Conservation (phyloP, 2,888 invertebrate genomes). For the Chrysopilus asiliformis region DNA sequence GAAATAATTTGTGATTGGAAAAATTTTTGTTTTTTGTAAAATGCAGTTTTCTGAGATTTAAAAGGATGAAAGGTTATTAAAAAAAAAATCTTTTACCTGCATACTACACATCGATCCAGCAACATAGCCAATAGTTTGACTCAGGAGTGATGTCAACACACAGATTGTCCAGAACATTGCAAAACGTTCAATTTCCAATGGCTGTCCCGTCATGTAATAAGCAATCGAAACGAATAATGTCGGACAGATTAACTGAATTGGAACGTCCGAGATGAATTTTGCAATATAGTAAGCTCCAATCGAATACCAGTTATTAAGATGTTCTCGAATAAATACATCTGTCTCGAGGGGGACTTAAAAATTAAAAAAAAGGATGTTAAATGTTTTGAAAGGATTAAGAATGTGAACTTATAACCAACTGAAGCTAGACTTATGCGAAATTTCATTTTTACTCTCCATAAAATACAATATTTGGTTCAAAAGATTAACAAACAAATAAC, state of each 20-base stretch:
- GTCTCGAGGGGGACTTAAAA: slow-evolving; percentile 64
- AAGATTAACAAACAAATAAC: no score
- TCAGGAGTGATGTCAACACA: slow-evolving; percentile 53
- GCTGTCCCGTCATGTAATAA: slow-evolving; percentile 70
- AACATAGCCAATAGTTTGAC: slow-evolving; percentile 62
- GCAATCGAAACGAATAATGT: slow-evolving; percentile 56
- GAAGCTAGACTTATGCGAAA: no score
- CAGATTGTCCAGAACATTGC: slow-evolving; percentile 52
- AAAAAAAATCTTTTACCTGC: slow-evolving; percentile 37
- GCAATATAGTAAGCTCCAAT: slow-evolving; percentile 68
- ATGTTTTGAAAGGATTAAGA: not conserved
- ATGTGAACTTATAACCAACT: no score
- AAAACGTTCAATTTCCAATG: slow-evolving; percentile 46
- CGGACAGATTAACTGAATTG: slow-evolving; percentile 63
- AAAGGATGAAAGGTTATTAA: not conserved
- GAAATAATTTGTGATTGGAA: slow-evolving; percentile 8
- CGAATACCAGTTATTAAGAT: slow-evolving; percentile 82
- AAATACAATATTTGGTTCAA: no score
- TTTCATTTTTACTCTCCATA: no score
- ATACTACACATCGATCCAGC: slow-evolving; percentile 57
- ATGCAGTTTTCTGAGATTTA: no score
- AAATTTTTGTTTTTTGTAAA: slow-evolving; percentile 4
- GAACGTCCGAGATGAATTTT: slow-evolving; percentile 63
- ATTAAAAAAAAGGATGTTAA: slow-evolving; percentile 11
- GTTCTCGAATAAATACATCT: slow-evolving; percentile 62